These are phyloP conservation scores for Oreochromis spilurus DNA, from an alignment of 2,113 vertebrate species.

Conservation along the genomic window DNA sequence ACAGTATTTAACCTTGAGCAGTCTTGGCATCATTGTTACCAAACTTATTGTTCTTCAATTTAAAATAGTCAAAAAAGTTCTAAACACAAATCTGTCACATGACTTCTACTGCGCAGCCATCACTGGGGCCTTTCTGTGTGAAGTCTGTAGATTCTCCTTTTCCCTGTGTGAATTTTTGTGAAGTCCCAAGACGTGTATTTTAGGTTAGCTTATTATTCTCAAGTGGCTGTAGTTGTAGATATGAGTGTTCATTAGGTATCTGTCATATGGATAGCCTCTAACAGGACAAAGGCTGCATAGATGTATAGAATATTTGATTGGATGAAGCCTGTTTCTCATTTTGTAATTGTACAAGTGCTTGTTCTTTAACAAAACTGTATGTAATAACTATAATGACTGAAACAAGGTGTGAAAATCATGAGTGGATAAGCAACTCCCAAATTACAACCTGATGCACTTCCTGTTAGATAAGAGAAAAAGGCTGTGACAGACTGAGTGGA, in stretches of 20 bases:
- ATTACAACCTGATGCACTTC: not conserved
- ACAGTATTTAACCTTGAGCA: not conserved
- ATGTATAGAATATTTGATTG: not conserved
- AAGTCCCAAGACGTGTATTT: not conserved
- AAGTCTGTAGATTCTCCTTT: not conserved
- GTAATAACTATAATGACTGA: not conserved
- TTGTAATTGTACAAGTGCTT: not conserved
- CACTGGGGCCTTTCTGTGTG: not conserved
- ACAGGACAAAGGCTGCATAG: not conserved
- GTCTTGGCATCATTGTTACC: not conserved
- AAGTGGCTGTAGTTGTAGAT: not conserved
- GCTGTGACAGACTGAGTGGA: not conserved
- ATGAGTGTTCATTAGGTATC: not conserved
- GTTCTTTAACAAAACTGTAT: not conserved
- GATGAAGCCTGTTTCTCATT: not conserved
- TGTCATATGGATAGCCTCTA: not conserved
- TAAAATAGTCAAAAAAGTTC: not conserved
- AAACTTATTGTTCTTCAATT: not conserved
- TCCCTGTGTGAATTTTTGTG: not conserved
- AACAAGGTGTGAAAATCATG: not conserved
- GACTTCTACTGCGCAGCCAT: not conserved
- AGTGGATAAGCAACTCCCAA: not conserved
- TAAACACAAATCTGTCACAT: not conserved
- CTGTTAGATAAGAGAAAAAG: not conserved
- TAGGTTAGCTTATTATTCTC: not conserved